Conservation (phyloP, 2,888 invertebrate species). For the Marasmarcha lunaedactyla region DNA sequence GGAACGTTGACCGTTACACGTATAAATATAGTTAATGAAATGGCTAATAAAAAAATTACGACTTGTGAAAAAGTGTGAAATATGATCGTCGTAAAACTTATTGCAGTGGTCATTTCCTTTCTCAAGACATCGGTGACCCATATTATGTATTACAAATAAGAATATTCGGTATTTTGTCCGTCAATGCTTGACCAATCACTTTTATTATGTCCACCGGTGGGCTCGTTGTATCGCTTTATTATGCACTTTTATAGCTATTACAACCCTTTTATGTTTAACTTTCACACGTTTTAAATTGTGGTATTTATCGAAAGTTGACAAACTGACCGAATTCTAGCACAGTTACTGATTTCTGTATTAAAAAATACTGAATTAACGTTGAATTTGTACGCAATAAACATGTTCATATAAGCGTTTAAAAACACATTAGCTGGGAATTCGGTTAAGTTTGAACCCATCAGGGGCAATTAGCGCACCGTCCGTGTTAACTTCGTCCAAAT, state of each 20-base stretch:
- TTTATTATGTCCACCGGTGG: conserved; percentile 43
- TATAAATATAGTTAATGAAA: too few species aligned
- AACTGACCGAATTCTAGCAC: too few species aligned
- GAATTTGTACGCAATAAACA: not conserved
- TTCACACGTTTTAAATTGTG: conserved; percentile 61
- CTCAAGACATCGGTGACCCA: conserved; percentile 54
- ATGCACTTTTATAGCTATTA: conserved; percentile 34
- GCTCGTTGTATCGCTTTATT: conserved; percentile 29
- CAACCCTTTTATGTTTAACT: conserved; percentile 50
- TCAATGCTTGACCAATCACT: conserved; percentile 61
- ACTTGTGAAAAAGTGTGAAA: conserved; percentile 6
- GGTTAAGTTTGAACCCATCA: conserved; percentile 5
- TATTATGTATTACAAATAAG: conserved; percentile 38
- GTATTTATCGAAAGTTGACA: conserved; percentile 45
- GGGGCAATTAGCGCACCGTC: conserved; percentile 33
- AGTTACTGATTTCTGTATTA: too few species aligned
- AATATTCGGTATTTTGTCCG: conserved; percentile 40
- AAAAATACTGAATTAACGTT: too few species aligned
- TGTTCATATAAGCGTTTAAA: not conserved
- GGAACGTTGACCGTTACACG: too few species aligned
- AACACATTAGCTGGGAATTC: not conserved
- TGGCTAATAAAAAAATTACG: conserved; percentile 3
- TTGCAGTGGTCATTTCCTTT: conserved; percentile 36
- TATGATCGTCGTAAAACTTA: not conserved
- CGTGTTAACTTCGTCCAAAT: conserved; percentile 15